Conservation (phyloP, 2,113 vertebrate genomes). For the Clinocottus analis region DNA sequence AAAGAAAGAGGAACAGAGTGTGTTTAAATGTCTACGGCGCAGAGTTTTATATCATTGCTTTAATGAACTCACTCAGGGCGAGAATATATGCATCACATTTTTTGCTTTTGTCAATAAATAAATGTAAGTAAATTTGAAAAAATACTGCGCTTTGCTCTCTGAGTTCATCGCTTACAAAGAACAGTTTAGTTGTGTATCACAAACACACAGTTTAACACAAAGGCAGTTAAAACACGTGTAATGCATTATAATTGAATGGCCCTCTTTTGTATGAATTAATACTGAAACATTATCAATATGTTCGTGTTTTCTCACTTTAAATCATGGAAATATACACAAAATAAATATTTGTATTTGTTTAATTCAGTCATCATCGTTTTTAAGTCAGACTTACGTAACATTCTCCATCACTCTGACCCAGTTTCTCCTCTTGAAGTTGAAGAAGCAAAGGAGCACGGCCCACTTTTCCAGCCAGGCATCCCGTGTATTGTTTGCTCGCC, state of each 20-base stretch:
- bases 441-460: neutral
- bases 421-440: neutral
- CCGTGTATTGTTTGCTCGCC: no score
- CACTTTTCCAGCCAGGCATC: neutral
- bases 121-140: neutral
- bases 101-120: neutral
- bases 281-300: neutral
- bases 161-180: neutral
- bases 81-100: neutral
- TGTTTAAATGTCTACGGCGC: slow-evolving; percentile 28
- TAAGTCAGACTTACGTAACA: neutral
- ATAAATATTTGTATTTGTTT: neutral
- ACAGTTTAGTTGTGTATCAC: neutral
- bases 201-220: neutral
- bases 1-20: neutral
- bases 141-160: neutral
- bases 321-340: neutral
- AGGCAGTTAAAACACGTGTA: neutral
- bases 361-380: neutral
- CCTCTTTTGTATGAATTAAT: neutral
- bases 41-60: slow-evolving; percentile 5
- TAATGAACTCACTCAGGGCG: slow-evolving; percentile 28
- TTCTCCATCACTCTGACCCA: neutral
- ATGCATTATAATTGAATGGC: neutral
- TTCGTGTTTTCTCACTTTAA: neutral